phyloP scores from a whole-genome alignment of 2,888 invertebrate genomes.

The Uropetala carovei region DNA sequence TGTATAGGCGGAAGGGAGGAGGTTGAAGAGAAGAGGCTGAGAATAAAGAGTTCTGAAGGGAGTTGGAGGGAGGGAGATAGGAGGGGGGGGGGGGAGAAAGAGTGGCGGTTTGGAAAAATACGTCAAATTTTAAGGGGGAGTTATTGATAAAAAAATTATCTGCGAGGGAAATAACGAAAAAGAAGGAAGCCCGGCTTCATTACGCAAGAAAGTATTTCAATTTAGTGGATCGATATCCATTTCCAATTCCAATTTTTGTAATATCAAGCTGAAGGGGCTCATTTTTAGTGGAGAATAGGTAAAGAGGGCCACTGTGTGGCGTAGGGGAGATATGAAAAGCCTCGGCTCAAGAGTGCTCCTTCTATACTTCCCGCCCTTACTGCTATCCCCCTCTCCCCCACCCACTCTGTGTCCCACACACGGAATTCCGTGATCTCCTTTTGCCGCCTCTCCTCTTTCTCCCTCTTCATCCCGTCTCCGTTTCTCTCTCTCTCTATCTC shows the following conservation, averaged over 20 bases:
- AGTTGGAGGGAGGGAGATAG: neutral
- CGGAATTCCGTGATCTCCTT: too few species aligned
- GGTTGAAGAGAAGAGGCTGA: neutral
- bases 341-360: neutral
- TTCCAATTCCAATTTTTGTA: slow-evolving; percentile 64
- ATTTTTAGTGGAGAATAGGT: slow-evolving; percentile 39
- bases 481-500: neutral
- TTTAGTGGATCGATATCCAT: slow-evolving; percentile 64
- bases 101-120: neutral
- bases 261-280: slow-evolving; percentile 51
- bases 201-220: slow-evolving; percentile 64
- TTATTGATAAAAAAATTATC: slow-evolving; percentile 59
- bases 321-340: slow-evolving; percentile 8
- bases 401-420: too few species aligned
- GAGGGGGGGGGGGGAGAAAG: neutral
- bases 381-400: too few species aligned
- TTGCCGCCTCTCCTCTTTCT: too few species aligned
- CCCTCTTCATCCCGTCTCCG: too few species aligned
- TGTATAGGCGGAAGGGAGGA: neutral
- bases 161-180: slow-evolving; percentile 44
- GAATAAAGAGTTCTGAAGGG: neutral
- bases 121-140: slow-evolving; percentile 24
- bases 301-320: neutral
- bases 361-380: neutral
- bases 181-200: slow-evolving; percentile 32